phyloP scores from a whole-genome alignment of 2,888 invertebrate genomes.

The Archips xylosteana region DNA sequence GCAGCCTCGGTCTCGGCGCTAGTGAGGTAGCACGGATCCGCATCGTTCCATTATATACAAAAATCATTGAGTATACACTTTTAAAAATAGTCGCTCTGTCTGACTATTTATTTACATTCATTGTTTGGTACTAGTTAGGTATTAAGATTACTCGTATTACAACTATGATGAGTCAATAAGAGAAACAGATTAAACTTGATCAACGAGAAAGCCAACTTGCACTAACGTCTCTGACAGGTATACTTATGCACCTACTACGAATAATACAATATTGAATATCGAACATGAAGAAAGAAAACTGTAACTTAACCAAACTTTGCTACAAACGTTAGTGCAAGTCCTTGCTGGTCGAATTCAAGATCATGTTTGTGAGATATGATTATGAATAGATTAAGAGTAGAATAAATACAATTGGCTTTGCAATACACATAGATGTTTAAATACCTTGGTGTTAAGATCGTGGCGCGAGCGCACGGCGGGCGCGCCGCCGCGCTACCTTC shows the following conservation, averaged over 20 bases:
- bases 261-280: too few relatives aligned
- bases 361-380: not conserved
- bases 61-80: slow-evolving; percentile 47
- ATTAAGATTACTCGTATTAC: slow-evolving; percentile 14
- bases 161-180: slow-evolving; percentile 13
- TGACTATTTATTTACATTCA: slow-evolving; percentile 37
- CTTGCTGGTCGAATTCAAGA: slow-evolving; percentile 7
- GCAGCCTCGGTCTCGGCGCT: not conserved
- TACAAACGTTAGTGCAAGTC: slow-evolving; percentile 15
- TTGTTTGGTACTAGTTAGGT: slow-evolving; percentile 12
- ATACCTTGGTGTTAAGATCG: slow-evolving; percentile 27
- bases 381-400: slow-evolving; percentile 11
- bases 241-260: not conserved
- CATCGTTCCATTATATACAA: slow-evolving; percentile 53
- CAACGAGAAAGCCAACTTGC: slow-evolving; percentile 11
- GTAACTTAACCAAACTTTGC: too few relatives aligned
- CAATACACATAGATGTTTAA: slow-evolving; percentile 5
- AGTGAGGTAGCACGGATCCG: slow-evolving; percentile 21
- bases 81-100: slow-evolving; percentile 69
- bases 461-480: not conserved
- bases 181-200: not conserved
- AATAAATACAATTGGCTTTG: not conserved
- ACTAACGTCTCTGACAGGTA: not conserved
- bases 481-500: not conserved
- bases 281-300: too few relatives aligned